Evolutionary conservation across 2,888 invertebrate species (phyloP).

Genomic region (Torymus tubicola): DNA sequence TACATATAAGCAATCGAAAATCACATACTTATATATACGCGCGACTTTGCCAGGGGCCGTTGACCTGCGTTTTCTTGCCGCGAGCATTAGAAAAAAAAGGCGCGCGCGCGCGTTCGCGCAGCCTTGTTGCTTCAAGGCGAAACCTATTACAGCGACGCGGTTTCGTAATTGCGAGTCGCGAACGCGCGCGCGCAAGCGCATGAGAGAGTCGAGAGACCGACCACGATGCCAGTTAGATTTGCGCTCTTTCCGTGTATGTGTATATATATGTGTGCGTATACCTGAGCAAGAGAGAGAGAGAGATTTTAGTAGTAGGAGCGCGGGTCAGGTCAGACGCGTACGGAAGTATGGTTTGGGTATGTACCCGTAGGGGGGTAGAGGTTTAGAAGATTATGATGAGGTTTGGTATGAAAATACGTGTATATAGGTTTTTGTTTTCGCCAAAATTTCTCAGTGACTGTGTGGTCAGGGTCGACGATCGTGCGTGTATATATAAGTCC

Average conservation of each 20-base stretch:
- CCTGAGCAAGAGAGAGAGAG: not conserved
- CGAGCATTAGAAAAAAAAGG: slow-evolving; percentile 24
- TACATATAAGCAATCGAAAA: too few species aligned
- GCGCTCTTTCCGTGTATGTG: slow-evolving; percentile 31
- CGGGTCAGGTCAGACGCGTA: slow-evolving; percentile 38
- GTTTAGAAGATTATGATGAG: not conserved
- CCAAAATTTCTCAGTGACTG: too few species aligned
- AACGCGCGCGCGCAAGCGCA: slow-evolving; percentile 1
- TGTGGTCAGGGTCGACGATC: too few species aligned
- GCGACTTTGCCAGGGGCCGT: not conserved
- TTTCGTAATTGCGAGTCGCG: slow-evolving; percentile 32
- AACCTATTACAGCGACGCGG: slow-evolving; percentile 49
- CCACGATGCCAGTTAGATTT: not conserved
- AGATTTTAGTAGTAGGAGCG: slow-evolving; percentile 44
- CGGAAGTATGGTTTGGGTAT: not conserved
- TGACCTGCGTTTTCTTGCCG: too few species aligned
- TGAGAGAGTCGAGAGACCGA: not conserved
- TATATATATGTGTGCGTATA: not conserved
- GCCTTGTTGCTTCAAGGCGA: slow-evolving; percentile 56
- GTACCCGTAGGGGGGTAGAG: too few species aligned
- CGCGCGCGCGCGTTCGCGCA: slow-evolving; percentile 12
- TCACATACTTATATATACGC: not conserved
- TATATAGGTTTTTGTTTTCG: too few species aligned
- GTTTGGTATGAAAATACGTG: not conserved
- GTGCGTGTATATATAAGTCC: too few species aligned